Evolutionary conservation across 2,888 invertebrate genomes (phyloP).

Genomic region (Eumacrocentrus americanus): DNA sequence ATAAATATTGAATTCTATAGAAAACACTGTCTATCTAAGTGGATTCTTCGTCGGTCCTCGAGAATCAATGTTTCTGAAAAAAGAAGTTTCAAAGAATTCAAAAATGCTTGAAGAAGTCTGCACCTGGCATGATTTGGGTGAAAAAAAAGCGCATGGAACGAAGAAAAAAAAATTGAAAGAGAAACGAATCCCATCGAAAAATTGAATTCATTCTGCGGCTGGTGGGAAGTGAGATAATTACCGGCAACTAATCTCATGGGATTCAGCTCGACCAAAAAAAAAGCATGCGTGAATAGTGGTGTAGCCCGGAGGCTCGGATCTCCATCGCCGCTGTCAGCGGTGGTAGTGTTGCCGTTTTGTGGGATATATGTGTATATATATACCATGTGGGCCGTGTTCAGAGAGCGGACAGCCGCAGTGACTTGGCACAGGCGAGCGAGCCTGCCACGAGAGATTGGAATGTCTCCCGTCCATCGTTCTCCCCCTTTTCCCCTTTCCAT

Average conservation of each 20-base stretch:
- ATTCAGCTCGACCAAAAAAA: constrained; percentile 16
- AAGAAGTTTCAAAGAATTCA: not conserved
- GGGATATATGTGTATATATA: not conserved
- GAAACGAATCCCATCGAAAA: constrained; percentile 15
- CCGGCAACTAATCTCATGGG: constrained; percentile 30
- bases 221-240: constrained; percentile 36
- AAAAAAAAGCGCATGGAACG: too few relatives aligned
- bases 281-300: constrained; percentile 2
- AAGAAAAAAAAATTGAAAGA: not conserved
- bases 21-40: not conserved
- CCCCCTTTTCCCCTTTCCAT: constrained; percentile 17
- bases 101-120: not conserved
- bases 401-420: constrained; percentile 42
- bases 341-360: constrained; percentile 7
- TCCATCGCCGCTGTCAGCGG: constrained; percentile 13
- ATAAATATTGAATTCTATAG: not conserved
- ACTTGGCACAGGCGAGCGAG: constrained; percentile 45
- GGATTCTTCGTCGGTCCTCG: not conserved
- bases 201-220: constrained; percentile 22
- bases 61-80: not conserved
- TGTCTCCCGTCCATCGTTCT: constrained; percentile 51
- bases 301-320: constrained; percentile 21
- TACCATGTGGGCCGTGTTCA: constrained; percentile 18
- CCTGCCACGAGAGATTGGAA: constrained; percentile 60
- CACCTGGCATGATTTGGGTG: too few relatives aligned